Evolutionary conservation across 2,797 vertebrate genomes (phyloP).

Genomic region (Chelon labrosus): DNA sequence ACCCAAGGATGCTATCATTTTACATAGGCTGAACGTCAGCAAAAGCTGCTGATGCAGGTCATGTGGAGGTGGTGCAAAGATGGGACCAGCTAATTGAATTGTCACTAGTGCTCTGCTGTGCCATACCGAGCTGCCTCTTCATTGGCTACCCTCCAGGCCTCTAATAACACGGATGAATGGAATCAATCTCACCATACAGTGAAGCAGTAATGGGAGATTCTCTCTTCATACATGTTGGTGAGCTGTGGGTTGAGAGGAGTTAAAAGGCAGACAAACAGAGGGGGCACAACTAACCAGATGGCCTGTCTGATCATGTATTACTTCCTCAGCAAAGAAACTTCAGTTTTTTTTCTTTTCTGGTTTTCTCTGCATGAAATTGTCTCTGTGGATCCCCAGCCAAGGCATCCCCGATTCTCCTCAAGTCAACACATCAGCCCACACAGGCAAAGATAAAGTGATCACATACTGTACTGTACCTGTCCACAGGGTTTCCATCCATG

Average conservation of each 20-base stretch:
- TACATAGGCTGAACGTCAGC: slow-evolving; percentile 66
- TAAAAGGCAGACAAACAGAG: slow-evolving; percentile 17
- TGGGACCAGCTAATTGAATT: slow-evolving; percentile 82
- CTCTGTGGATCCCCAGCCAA: background rate
- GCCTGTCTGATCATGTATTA: slow-evolving; percentile 11
- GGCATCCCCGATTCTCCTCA: background rate
- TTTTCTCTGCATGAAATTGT: background rate
- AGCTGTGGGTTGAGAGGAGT: slow-evolving; percentile 29
- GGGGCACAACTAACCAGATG: slow-evolving; percentile 22
- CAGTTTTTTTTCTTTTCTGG: background rate
- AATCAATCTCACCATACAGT: slow-evolving; percentile 66
- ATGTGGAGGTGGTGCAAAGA: slow-evolving; percentile 67
- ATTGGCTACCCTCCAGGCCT: slow-evolving; percentile 74
- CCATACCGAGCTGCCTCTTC: slow-evolving; percentile 59
- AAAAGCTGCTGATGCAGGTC: slow-evolving; percentile 72
- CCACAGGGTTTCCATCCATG: slow-evolving; percentile 23
- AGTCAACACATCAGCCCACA: slow-evolving; percentile 22
- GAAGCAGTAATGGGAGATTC: slow-evolving; percentile 61
- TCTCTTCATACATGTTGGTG: slow-evolving; percentile 45
- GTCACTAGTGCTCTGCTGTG: slow-evolving; percentile 64
- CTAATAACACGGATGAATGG: slow-evolving; percentile 79
- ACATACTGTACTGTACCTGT: slow-evolving; percentile 7
- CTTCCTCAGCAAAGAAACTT: slow-evolving; percentile 6
- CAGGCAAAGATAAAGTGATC: slow-evolving; percentile 9
- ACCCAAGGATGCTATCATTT: slow-evolving; percentile 68